A percentile compares a stretch with the other conserved stretches of the same genome.
Conservation (phyloP, 2,888 invertebrate species). For the Lingula anatina region DNA sequence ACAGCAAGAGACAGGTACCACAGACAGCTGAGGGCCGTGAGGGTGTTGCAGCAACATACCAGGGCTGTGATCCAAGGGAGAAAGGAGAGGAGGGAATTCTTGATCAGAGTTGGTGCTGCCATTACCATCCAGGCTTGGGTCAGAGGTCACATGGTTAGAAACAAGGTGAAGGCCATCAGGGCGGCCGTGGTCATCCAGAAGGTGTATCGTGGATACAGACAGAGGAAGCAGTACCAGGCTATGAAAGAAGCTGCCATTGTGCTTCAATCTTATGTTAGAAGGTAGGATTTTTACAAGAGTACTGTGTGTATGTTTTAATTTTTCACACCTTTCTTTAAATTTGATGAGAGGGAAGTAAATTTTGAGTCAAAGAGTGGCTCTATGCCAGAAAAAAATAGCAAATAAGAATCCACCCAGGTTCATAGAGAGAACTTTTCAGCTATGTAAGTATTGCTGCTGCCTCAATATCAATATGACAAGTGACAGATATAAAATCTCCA, state of each 20-base stretch:
- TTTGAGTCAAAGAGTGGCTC: too few species aligned
- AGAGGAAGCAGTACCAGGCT: conserved; percentile 7
- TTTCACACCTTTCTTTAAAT: too few species aligned
- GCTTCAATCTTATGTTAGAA: too few species aligned
- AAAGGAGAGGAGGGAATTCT: neutral
- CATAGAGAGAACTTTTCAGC: too few species aligned
- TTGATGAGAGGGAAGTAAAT: too few species aligned
- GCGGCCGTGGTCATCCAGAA: conserved; percentile 2
- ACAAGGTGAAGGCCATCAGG: conserved; percentile 7
- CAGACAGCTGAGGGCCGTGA: neutral
- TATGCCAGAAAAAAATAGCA: too few species aligned
- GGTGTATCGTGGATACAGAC: neutral
- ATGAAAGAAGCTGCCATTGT: conserved; percentile 8
- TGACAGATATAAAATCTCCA: too few species aligned
- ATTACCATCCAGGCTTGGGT: conserved; percentile 11
- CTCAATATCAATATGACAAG: too few species aligned
- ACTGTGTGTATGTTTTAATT: too few species aligned
- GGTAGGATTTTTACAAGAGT: too few species aligned
- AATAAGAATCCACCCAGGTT: too few species aligned
- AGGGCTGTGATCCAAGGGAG: neutral
- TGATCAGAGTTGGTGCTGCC: conserved; percentile 2
- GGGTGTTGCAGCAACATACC: neutral
- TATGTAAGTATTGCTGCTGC: too few species aligned
- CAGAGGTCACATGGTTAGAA: conserved; percentile 5
- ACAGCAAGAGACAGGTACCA: neutral